Percentiles rank a stretch among this genome's conserved stretches.
These are phyloP conservation scores for Ammospiza nelsoni DNA, from an alignment of 2,113 vertebrate genomes.

Conservation along the genomic window DNA sequence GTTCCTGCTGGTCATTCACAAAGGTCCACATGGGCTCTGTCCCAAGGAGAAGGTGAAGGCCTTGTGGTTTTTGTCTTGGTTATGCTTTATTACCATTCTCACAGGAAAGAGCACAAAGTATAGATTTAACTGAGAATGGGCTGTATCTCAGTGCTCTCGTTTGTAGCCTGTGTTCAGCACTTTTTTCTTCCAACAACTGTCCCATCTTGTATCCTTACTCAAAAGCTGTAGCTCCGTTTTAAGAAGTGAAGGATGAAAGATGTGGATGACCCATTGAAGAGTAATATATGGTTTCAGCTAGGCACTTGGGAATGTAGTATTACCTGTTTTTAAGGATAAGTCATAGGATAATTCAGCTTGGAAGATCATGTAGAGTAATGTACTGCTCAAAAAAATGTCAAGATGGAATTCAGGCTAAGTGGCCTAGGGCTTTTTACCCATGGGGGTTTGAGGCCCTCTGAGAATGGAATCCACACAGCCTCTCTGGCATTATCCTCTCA, in stretches of 20 bases:
- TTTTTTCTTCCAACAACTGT: not conserved
- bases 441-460: not conserved
- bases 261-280: not conserved
- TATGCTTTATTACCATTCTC: not conserved
- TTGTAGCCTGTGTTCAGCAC: not conserved
- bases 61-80: not conserved
- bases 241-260: not conserved
- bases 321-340: not conserved
- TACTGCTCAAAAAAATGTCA: not conserved
- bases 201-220: not conserved
- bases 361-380: not conserved
- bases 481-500: not conserved
- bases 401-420: not conserved
- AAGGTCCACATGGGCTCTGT: not conserved
- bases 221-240: not conserved
- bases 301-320: not conserved
- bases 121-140: not conserved
- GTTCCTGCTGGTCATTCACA: not conserved
- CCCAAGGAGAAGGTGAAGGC: not conserved
- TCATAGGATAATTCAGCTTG: not conserved
- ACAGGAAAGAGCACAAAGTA: not conserved
- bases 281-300: not conserved
- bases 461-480: not conserved
- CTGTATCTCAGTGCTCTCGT: not conserved
- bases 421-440: not conserved